phyloP scores from a whole-genome alignment of 2,113 vertebrate genomes.

The Myotis lucifugus region DNA sequence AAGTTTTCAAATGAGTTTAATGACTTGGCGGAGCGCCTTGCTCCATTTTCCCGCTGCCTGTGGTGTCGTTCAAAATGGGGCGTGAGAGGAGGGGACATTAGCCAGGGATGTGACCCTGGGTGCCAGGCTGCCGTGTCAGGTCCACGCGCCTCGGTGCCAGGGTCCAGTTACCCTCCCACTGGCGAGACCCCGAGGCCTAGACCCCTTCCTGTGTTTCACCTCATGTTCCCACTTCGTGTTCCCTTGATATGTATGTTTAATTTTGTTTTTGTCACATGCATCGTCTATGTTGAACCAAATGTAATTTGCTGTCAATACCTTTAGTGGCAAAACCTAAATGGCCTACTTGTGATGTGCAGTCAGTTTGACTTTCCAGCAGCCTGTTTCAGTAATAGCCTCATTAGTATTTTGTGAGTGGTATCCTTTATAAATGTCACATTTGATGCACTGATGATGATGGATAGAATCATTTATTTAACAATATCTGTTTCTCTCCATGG shows the following conservation, averaged over 20 bases:
- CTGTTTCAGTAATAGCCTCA: background rate
- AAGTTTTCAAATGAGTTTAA: background rate
- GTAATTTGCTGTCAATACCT: background rate
- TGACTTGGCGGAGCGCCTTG: background rate
- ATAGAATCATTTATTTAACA: background rate
- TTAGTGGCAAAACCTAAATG: background rate
- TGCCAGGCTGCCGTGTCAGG: no score
- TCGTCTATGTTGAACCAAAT: background rate
- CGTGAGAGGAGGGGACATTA: background rate
- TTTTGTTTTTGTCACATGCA: background rate
- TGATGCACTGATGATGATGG: background rate
- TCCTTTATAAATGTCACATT: background rate
- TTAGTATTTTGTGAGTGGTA: background rate
- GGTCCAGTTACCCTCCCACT: no score
- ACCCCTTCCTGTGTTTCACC: background rate
- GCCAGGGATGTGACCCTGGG: fast-evolving
- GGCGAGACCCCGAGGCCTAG: background rate
- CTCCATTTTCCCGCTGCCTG: background rate
- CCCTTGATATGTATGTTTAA: background rate
- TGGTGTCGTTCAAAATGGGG: background rate
- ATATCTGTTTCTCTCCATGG: background rate
- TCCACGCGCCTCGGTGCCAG: fast-evolving
- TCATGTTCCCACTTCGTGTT: background rate
- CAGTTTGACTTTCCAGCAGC: background rate
- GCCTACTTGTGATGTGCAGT: background rate